phyloP scores from a whole-genome alignment of 1,140 invertebrate genomes.

The Drosophila auraria region DNA sequence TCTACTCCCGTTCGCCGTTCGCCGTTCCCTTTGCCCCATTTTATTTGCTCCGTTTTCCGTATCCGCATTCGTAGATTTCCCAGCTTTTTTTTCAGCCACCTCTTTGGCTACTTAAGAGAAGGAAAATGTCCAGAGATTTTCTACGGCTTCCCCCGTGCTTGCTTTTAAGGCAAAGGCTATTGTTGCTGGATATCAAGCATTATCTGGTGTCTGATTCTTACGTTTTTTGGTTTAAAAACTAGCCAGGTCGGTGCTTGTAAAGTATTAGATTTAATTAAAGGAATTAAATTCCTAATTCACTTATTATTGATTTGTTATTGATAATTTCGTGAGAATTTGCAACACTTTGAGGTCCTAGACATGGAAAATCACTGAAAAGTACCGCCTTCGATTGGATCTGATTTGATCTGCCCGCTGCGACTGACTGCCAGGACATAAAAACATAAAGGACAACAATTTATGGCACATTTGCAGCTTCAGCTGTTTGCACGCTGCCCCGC shows the following conservation, averaged over 20 bases:
- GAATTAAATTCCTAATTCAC: background rate
- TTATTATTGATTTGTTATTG: rapidly evolving
- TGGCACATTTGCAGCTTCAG: conserved; percentile 76
- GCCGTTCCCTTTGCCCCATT: background rate
- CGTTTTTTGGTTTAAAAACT: background rate
- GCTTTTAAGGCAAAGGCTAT: background rate
- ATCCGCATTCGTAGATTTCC: conserved; percentile 8
- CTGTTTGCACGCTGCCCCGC: conserved; percentile 7
- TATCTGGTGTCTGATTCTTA: background rate
- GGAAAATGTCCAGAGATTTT: conserved; percentile 21
- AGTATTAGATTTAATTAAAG: too few relatives aligned
- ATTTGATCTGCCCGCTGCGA: conserved; percentile 56
- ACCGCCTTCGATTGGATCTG: conserved; percentile 51
- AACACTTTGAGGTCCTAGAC: background rate
- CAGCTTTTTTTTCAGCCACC: conserved; percentile 1
- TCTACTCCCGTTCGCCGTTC: conserved; percentile 12
- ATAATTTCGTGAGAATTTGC: background rate
- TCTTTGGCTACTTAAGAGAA: conserved; percentile 31
- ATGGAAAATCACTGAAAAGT: conserved; percentile 60
- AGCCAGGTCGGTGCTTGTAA: background rate
- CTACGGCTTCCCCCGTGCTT: background rate
- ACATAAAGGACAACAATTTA: conserved; percentile 79
- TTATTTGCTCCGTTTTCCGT: conserved; percentile 25
- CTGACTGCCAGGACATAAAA: conserved; percentile 58
- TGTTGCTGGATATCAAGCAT: conserved; percentile 8